These are phyloP conservation scores for Chironomus striatipennis DNA, from an alignment of 1,140 invertebrate species.

Conservation along the genomic window DNA sequence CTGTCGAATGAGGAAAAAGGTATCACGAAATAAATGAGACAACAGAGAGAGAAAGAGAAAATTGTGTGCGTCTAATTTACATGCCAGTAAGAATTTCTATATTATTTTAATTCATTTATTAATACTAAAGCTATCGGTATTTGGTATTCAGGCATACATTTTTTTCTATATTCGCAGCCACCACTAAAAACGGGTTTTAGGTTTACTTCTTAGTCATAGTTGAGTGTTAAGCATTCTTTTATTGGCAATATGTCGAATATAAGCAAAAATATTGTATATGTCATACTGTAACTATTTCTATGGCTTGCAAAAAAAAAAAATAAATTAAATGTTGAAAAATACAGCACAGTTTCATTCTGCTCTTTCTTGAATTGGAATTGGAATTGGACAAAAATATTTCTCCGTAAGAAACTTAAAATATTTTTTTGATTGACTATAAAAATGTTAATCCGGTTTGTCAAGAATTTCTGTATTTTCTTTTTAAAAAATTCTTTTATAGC, in stretches of 20 bases:
- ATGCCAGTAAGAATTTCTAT: neutral
- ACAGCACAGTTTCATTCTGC: no score
- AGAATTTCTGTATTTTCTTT: no score
- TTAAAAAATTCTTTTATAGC: no score
- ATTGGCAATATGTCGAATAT: neutral
- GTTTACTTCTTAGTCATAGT: neutral
- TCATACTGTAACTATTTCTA: no score
- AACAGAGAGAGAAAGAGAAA: neutral
- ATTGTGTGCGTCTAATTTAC: neutral
- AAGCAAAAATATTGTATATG: neutral
- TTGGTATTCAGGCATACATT: neutral
- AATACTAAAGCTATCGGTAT: neutral
- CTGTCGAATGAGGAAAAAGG: neutral
- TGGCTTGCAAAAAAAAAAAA: no score
- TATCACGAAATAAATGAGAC: no score
- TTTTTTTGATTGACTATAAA: no score
- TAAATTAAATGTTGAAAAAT: no score
- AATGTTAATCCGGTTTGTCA: no score
- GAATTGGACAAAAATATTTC: no score
- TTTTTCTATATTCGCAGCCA: neutral
- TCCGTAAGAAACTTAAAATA: no score
- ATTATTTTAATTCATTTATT: neutral
- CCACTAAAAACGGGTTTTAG: neutral
- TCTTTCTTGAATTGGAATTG: no score
- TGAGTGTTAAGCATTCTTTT: constrained; percentile 2